phyloP scores from a whole-genome alignment of 1,140 invertebrate species.

The Zaprionus camerounensis region DNA sequence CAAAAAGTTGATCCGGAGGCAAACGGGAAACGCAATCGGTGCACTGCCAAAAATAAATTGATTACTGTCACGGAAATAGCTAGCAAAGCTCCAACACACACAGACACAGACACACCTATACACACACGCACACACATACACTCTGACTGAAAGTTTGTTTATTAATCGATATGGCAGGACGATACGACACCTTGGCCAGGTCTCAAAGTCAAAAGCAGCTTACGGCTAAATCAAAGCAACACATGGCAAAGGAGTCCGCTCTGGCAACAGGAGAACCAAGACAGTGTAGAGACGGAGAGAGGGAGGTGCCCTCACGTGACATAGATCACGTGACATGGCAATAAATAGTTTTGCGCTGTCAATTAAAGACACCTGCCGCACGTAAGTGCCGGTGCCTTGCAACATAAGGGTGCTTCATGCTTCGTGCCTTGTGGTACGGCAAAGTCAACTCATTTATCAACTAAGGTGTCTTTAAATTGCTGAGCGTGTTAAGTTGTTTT shows the following conservation, averaged over 20 bases:
- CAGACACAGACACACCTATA: constrained; percentile 28
- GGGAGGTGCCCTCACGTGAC: constrained; percentile 30
- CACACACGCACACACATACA: constrained; percentile 22
- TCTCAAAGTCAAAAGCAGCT: constrained; percentile 56
- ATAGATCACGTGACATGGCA: constrained; percentile 76
- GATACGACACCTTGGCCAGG: constrained; percentile 50
- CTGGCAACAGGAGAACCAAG: neutral
- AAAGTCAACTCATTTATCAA: constrained; percentile 6
- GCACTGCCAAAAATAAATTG: constrained; percentile 84
- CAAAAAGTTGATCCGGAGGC: constrained; percentile 48
- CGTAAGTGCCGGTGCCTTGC: neutral
- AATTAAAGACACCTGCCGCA: constrained; percentile 76
- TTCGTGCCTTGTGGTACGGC: neutral
- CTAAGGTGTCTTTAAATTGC: neutral
- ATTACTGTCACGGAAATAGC: constrained; percentile 84
- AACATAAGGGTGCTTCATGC: constrained; percentile 4
- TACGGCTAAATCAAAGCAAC: constrained; percentile 50
- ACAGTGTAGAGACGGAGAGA: neutral
- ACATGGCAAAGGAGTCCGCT: constrained; percentile 13
- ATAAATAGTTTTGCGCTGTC: constrained; percentile 76
- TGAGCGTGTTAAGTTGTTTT: neutral
- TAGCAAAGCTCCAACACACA: constrained; percentile 38
- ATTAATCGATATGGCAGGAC: constrained; percentile 69
- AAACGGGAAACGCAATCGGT: constrained; percentile 73
- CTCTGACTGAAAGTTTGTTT: constrained; percentile 61